phyloP scores from a whole-genome alignment of 2,888 invertebrate species.

The Apocheima hispidaria region DNA sequence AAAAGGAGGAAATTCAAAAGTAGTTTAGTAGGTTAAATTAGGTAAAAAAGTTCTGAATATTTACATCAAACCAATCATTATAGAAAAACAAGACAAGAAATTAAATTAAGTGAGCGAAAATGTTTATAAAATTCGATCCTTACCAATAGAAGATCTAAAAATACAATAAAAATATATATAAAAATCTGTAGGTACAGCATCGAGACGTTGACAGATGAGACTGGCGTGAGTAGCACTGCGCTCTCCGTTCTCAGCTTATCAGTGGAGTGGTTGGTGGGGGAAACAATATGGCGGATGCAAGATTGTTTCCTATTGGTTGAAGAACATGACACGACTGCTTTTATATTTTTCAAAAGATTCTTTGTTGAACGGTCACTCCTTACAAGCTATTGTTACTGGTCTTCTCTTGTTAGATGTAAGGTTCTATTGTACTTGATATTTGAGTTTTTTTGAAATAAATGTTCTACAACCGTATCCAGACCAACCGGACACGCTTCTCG shows the following conservation, averaged over 20 bases:
- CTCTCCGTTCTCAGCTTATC: slow-evolving; percentile 44
- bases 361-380: slow-evolving; percentile 33
- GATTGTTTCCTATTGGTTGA: slow-evolving; percentile 35
- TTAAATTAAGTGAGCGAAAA: background rate
- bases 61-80: background rate
- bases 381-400: slow-evolving; percentile 7
- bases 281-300: slow-evolving; percentile 66
- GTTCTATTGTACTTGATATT: slow-evolving; percentile 1
- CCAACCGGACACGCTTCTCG: too few relatives aligned
- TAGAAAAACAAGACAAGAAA: too few relatives aligned
- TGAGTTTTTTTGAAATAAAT: background rate
- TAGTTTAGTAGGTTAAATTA: too few relatives aligned
- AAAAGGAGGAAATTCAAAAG: too few relatives aligned
- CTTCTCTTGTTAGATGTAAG: background rate
- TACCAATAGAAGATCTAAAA: background rate
- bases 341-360: slow-evolving; percentile 43
- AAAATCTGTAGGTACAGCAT: slow-evolving; percentile 10
- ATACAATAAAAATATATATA: background rate
- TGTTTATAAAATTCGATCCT: too few relatives aligned
- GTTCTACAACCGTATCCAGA: background rate
- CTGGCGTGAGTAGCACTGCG: slow-evolving; percentile 10
- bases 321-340: slow-evolving; percentile 37
- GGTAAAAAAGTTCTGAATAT: too few relatives aligned
- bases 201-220: slow-evolving; percentile 60
- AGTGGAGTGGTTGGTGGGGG: slow-evolving; percentile 57